These are phyloP conservation scores for Paralvinella palmiformis DNA, from an alignment of 1,140 invertebrate species.

Conservation along the genomic window DNA sequence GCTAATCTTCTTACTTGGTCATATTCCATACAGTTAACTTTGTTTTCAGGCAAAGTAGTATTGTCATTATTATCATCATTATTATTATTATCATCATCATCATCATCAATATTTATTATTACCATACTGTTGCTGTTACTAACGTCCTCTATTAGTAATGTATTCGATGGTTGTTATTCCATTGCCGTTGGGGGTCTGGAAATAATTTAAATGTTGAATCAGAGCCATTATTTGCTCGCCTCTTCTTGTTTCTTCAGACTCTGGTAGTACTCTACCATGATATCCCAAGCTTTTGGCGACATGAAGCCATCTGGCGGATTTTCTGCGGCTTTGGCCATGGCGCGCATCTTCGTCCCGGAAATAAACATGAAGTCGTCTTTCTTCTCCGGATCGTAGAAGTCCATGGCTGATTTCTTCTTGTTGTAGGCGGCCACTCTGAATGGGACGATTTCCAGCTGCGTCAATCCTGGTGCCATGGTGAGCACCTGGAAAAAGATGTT, in stretches of 20 bases:
- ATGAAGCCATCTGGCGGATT: slow-evolving; percentile 94
- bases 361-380: slow-evolving; percentile 93
- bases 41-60: too few species aligned
- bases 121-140: too few species aligned
- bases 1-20: too few species aligned
- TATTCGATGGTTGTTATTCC: too few species aligned
- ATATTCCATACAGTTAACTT: too few species aligned
- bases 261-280: slow-evolving; percentile 21
- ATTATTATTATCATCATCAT: too few species aligned
- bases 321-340: slow-evolving; percentile 71
- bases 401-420: slow-evolving; percentile 75
- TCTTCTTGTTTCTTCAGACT: slow-evolving; percentile 12
- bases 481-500: slow-evolving; percentile 57
- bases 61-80: too few species aligned
- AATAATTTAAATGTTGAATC: too few species aligned
- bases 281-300: slow-evolving; percentile 58
- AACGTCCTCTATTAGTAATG: too few species aligned
- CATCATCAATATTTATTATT: too few species aligned
- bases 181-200: too few species aligned
- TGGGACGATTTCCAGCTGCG: slow-evolving; percentile 89
- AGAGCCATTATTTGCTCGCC: too few species aligned
- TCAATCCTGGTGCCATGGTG: slow-evolving; percentile 85
- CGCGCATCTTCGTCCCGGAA: slow-evolving; percentile 94
- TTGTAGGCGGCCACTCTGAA: slow-evolving; percentile 98
- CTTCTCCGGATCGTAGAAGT: slow-evolving; percentile 78